Conservation (phyloP, 2,113 vertebrate species). For the Penelope pileata region DNA sequence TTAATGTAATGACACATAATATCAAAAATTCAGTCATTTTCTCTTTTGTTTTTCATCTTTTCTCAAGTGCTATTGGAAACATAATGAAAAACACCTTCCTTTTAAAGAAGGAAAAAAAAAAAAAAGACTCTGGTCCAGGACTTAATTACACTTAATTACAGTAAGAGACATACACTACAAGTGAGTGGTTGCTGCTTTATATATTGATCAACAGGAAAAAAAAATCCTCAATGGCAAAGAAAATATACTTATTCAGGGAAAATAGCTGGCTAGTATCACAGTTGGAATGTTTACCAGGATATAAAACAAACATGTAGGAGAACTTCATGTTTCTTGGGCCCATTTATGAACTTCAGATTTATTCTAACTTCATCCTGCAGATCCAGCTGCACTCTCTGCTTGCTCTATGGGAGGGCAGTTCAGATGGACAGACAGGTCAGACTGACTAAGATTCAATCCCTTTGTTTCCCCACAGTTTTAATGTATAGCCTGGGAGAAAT, state of each 20-base stretch:
- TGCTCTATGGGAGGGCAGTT: background rate
- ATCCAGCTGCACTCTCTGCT: background rate
- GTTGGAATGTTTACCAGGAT: background rate
- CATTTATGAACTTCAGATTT: background rate
- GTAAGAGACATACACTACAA: background rate
- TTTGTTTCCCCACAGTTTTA: background rate
- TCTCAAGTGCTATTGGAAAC: background rate
- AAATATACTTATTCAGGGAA: background rate
- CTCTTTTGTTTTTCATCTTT: background rate
- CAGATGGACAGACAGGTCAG: background rate
- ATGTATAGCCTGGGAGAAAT: background rate
- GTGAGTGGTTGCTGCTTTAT: background rate
- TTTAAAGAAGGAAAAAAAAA: background rate
- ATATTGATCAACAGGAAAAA: background rate
- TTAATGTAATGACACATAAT: background rate
- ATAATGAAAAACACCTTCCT: background rate
- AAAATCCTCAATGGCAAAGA: background rate
- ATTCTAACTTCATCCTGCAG: background rate
- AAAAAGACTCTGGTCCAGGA: background rate
- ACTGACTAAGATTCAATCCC: background rate
- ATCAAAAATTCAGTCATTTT: background rate
- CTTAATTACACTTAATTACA: background rate
- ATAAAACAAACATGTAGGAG: background rate
- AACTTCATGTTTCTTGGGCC: background rate
- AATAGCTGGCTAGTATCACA: background rate